Evolutionary conservation across 2,113 vertebrate species (phyloP).

Genomic region (Aix galericulata): DNA sequence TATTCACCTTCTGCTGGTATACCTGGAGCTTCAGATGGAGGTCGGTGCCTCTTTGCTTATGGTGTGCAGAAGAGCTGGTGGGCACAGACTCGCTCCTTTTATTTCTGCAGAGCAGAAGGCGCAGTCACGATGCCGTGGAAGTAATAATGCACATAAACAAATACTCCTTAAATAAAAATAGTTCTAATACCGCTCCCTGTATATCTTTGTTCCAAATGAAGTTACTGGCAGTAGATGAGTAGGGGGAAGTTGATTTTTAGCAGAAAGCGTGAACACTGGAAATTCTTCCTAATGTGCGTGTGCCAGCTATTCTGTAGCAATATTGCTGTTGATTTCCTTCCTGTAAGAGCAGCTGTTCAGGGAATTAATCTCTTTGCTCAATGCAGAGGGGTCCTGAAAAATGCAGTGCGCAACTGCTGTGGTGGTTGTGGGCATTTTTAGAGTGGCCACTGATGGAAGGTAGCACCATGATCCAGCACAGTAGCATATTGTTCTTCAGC

Average conservation of each 20-base stretch:
- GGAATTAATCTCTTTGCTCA: slow-evolving; percentile 28
- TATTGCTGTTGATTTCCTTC: slow-evolving; percentile 40
- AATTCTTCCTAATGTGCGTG: slow-evolving; percentile 20
- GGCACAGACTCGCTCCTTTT: not conserved
- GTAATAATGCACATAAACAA: slow-evolving; percentile 52
- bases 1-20: not conserved
- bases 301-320: slow-evolving; percentile 56
- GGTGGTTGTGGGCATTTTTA: slow-evolving; percentile 17
- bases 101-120: slow-evolving; percentile 17
- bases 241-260: slow-evolving; percentile 61
- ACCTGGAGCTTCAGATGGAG: not conserved
- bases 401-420: not conserved
- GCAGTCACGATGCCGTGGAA: not conserved
- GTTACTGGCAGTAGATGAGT: slow-evolving; percentile 59
- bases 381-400: slow-evolving; percentile 41
- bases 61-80: not conserved
- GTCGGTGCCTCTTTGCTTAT: not conserved
- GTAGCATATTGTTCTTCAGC: slow-evolving; percentile 39
- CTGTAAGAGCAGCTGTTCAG: slow-evolving; percentile 59
- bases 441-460: not conserved
- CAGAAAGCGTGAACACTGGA: slow-evolving; percentile 47
- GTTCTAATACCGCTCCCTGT: not conserved
- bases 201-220: slow-evolving; percentile 59
- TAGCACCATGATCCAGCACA: not conserved
- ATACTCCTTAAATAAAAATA: slow-evolving; percentile 52